phyloP scores from a whole-genome alignment of 2,888 invertebrate species.

The Tridacna gigas region DNA sequence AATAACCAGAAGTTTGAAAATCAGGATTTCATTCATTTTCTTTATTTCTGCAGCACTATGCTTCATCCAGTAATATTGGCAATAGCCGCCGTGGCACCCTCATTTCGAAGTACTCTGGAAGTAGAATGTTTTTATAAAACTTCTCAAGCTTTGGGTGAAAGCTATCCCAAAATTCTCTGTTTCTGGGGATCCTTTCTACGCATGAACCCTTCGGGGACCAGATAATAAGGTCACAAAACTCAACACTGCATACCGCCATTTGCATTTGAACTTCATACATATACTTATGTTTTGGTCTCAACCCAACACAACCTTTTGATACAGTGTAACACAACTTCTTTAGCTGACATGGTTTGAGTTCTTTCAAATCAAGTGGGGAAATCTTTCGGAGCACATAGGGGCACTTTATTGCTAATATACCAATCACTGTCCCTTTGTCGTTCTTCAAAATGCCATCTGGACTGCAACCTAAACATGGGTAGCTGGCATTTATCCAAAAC shows the following conservation, averaged over 20 bases:
- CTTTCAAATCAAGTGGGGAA: background rate
- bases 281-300: conserved; percentile 4
- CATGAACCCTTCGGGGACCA: conserved; percentile 15
- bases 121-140: conserved; percentile 1
- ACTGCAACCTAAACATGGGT: conserved; percentile 5
- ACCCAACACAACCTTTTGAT: background rate
- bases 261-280: conserved; percentile 32
- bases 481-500: conserved; percentile 23
- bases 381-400: conserved; percentile 4
- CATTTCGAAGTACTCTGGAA: conserved; percentile 34
- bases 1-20: too few species aligned
- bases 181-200: background rate
- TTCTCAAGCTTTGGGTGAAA: background rate
- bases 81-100: conserved; percentile 11
- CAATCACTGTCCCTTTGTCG: background rate
- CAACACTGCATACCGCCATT: conserved; percentile 14
- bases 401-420: conserved; percentile 34
- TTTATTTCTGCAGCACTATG: too few species aligned
- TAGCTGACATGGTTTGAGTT: background rate
- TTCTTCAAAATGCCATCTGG: conserved; percentile 24
- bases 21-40: too few species aligned
- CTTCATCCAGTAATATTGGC: background rate
- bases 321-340: background rate
- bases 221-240: conserved; percentile 30
- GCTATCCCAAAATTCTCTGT: conserved; percentile 16